Evolutionary conservation across 2,797 vertebrate genomes (phyloP), one percentile per base, ranked within the genome.

Genomic region (Falco concolor): DNA sequence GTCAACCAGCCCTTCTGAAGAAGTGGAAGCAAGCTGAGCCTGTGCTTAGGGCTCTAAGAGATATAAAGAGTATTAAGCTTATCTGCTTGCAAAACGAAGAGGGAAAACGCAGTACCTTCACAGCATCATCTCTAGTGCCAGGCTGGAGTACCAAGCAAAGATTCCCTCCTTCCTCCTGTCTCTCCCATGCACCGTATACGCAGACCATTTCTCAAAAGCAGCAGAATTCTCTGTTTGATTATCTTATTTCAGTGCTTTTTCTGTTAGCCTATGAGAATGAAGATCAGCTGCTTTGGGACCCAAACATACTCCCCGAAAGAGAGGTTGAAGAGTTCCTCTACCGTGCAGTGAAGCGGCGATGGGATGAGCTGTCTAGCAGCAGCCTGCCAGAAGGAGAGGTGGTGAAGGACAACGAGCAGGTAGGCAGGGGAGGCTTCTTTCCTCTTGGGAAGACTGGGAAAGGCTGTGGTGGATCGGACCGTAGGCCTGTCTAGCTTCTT

Each of bases 271-370:
- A 98, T 57, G 98, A 98, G 94, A 98, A 98, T 4, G 98, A 99
- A 57, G 99, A 99, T 98, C 99, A 99, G 98, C 95, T 99, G 96
- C 98, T 99, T 53, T 99, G 99, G 99, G 98, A 96, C 72, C 99
- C 99, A 5, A 98, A 88, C 36, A 93, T 98, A 84, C 98, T 99
- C 32, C 98, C 99, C 0, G 97, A 98, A 91, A 96, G 97, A 42
- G 98, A 98, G 49, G 99, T 99, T 54, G 99, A 99, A 68, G 98
- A 98, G 70, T 99, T 99, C 94, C 97, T 99, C 54, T 98, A 98
- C 89, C 97, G 98, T 8, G 98, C 98, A 0, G 98, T 98, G 89
- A 98, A 97, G 90, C 97, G 98, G 44, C 89, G 95, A 27, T 97
- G 97, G 97, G 98, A 98, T 1, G 98, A 98, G 96, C 96, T 91